phyloP scores from a whole-genome alignment of 2,888 invertebrate species.

The Orthosia cruda region DNA sequence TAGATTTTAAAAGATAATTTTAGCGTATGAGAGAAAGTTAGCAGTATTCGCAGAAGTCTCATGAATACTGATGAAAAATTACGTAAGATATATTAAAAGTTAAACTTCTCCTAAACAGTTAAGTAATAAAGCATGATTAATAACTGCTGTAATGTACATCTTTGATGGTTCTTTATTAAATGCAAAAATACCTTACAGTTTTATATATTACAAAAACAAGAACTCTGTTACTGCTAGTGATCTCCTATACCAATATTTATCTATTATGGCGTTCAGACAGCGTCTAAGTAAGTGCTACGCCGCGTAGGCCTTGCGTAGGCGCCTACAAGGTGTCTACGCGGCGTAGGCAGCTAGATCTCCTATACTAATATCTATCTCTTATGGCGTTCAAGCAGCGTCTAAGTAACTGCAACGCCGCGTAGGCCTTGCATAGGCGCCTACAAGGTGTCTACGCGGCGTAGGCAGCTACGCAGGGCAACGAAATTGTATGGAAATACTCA shows the following conservation, averaged over 20 bases:
- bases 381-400: neutral
- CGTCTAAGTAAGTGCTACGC: neutral
- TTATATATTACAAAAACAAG: neutral
- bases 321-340: conserved; percentile 20
- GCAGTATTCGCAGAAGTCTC: conserved; percentile 27
- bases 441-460: conserved; percentile 18
- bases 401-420: neutral
- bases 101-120: conserved; percentile 6
- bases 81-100: conserved; percentile 36
- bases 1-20: conserved; percentile 38
- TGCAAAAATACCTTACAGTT: neutral
- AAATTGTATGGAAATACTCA: neutral
- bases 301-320: neutral
- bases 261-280: neutral
- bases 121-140: conserved; percentile 12
- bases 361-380: no score
- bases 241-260: neutral
- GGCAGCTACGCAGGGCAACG: neutral
- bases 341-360: conserved; percentile 1
- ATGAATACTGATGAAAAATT: conserved; percentile 51
- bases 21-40: conserved; percentile 50
- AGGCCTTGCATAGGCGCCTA: conserved; percentile 3
- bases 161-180: neutral
- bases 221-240: neutral
- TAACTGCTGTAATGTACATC: neutral